Percentiles rank a stretch among this genome's conserved stretches.
These are phyloP conservation scores for Temnothorax curvispinosus DNA, from an alignment of 1,140 invertebrate genomes.

Conservation along the genomic window DNA sequence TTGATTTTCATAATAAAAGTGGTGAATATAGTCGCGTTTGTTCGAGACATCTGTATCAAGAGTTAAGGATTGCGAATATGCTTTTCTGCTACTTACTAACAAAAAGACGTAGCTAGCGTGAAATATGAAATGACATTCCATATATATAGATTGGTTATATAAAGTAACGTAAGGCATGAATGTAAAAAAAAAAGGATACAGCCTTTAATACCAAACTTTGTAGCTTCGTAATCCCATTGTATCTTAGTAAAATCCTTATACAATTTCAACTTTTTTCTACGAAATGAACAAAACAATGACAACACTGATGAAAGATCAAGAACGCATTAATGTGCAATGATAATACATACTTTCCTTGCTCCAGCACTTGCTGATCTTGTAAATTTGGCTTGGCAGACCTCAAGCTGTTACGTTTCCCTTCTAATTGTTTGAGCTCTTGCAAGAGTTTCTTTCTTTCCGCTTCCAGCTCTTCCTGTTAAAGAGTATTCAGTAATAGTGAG, in stretches of 20 bases:
- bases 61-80: conserved; percentile 45
- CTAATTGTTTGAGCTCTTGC: conserved; percentile 49
- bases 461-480: conserved; percentile 59
- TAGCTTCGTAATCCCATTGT: conserved; percentile 58
- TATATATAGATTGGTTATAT: background rate
- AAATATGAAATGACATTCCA: background rate
- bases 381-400: conserved; percentile 62
- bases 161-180: background rate
- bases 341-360: conserved; percentile 68
- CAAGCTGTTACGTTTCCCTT: conserved; percentile 59
- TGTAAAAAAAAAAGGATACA: conserved; percentile 64
- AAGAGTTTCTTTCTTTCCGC: conserved; percentile 58
- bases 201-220: conserved; percentile 40
- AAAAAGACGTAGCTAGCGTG: background rate
- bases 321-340: background rate
- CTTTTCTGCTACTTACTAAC: background rate
- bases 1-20: conserved; percentile 58
- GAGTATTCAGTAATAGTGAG: background rate
- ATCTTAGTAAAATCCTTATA: conserved; percentile 56
- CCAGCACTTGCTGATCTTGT: conserved; percentile 63
- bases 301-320: background rate
- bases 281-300: conserved; percentile 19
- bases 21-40: conserved; percentile 42
- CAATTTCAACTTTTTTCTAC: conserved; percentile 62
- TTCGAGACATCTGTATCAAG: conserved; percentile 43